These are phyloP conservation scores for Nymphalis io DNA, from an alignment of 1,140 invertebrate species.

Conservation along the genomic window DNA sequence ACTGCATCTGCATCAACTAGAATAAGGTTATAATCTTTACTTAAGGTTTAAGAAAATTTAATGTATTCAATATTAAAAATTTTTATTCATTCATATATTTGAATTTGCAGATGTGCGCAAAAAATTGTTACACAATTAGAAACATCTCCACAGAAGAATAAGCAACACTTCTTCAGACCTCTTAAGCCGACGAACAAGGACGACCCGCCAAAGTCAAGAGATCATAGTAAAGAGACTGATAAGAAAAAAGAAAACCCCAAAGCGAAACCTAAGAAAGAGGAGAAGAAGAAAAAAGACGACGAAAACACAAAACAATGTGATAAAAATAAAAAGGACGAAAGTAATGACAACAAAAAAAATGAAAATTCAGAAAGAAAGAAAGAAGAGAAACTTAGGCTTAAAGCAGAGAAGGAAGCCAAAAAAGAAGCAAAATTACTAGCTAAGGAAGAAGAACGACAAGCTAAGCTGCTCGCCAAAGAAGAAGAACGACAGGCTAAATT, in stretches of 20 bases:
- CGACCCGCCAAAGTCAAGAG: constrained; percentile 72
- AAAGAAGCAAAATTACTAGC: constrained; percentile 84
- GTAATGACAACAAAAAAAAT: constrained; percentile 87
- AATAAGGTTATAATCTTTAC: constrained; percentile 81
- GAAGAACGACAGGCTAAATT: constrained; percentile 86
- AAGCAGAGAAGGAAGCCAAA: constrained; percentile 86
- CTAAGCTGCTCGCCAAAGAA: constrained; percentile 84
- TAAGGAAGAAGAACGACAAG: constrained; percentile 84
- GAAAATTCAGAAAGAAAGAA: constrained; percentile 87
- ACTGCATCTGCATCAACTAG: constrained; percentile 85
- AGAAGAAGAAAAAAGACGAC: constrained; percentile 76
- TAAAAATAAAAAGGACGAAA: constrained; percentile 85
- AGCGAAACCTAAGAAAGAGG: constrained; percentile 78
- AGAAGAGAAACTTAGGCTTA: constrained; percentile 85
- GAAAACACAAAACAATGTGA: constrained; percentile 70
- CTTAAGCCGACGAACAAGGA: constrained; percentile 69
- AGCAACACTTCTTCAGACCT: constrained; percentile 71
- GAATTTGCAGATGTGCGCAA: constrained; percentile 85
- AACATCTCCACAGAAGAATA: constrained; percentile 82
- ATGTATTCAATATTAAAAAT: background rate
- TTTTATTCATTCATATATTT: background rate
- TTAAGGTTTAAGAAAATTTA: background rate
- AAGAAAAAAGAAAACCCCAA: constrained; percentile 76
- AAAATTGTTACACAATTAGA: constrained; percentile 89
- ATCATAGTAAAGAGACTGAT: constrained; percentile 81